Conservation (phyloP, 2,888 invertebrate genomes). For the Rhagonycha fulva region DNA sequence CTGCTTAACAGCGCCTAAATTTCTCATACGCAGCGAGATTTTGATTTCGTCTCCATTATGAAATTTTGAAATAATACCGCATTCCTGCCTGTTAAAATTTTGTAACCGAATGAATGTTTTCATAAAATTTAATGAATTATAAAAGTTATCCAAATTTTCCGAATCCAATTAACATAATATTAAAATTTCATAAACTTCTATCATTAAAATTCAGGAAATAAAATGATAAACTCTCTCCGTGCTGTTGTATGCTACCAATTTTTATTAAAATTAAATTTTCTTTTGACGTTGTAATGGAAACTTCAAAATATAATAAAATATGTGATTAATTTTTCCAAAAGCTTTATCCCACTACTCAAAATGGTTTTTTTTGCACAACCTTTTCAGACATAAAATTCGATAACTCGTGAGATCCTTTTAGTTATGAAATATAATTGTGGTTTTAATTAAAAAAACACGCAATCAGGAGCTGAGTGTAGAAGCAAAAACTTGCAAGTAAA, state of each 20-base stretch:
- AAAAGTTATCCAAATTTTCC: background rate
- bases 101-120: background rate
- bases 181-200: background rate
- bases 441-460: background rate
- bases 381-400: background rate
- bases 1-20: too few relatives aligned
- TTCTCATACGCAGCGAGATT: background rate
- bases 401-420: background rate
- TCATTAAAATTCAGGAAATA: background rate
- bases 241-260: background rate
- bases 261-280: background rate
- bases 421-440: background rate
- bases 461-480: background rate
- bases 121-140: background rate
- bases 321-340: background rate
- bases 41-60: background rate
- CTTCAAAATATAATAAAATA: background rate
- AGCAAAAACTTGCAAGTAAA: background rate
- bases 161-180: background rate
- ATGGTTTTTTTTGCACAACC: background rate
- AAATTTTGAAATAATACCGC: background rate
- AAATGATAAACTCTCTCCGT: background rate
- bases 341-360: background rate
- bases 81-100: background rate
- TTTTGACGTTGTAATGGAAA: background rate